These are phyloP conservation scores for Mesoclemmys tuberculata DNA, from an alignment of 2,113 vertebrate species.

Conservation along the genomic window DNA sequence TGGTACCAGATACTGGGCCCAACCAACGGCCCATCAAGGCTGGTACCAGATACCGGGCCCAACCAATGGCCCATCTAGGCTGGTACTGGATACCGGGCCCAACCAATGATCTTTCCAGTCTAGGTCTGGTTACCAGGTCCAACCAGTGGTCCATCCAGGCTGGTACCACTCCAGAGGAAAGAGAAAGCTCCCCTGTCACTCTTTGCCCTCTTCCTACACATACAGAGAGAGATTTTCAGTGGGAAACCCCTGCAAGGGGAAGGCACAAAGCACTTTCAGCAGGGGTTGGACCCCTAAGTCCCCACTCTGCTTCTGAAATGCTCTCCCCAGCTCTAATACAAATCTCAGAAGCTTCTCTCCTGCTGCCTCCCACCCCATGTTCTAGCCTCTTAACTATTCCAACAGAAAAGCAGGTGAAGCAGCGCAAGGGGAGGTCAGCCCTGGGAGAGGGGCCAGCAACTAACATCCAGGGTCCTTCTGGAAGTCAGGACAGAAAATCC, in stretches of 20 bases:
- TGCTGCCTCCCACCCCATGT: not conserved
- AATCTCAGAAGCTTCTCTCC: not conserved
- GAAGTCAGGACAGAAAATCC: not conserved
- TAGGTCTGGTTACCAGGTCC: no score
- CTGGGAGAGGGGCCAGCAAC: no score
- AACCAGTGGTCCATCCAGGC: not conserved
- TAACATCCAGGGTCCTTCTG: not conserved
- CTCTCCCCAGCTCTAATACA: not conserved
- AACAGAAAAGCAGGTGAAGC: not conserved
- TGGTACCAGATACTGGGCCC: no score
- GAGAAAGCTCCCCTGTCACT: not conserved
- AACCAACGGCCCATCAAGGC: no score
- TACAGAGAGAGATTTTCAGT: not conserved
- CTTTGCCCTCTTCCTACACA: not conserved
- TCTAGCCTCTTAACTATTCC: not conserved
- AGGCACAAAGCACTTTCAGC: not conserved
- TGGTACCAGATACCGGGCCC: no score
- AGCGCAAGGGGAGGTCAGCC: not conserved
- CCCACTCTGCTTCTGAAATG: not conserved
- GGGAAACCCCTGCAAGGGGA: no score
- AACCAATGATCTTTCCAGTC: not conserved
- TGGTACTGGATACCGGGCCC: not conserved
- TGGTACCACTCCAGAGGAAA: not conserved
- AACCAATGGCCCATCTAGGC: not conserved
- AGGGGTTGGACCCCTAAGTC: not conserved